These are phyloP conservation scores for Genyomyrus donnyi DNA, from an alignment of 2,113 vertebrate species.

Conservation along the genomic window DNA sequence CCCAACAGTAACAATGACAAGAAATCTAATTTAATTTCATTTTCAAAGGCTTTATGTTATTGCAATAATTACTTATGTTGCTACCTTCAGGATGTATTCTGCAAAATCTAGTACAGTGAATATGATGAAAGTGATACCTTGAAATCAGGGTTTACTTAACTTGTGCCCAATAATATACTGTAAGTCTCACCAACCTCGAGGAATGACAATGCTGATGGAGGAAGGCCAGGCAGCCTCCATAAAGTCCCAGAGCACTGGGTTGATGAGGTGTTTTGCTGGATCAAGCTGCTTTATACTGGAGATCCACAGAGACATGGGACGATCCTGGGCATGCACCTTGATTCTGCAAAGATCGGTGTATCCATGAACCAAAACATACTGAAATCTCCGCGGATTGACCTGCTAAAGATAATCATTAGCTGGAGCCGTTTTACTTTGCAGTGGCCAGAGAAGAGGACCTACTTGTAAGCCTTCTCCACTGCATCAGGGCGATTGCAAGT, in stretches of 20 bases:
- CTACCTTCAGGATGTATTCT: not conserved
- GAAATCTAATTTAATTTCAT: not conserved
- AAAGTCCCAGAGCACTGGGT: slow-evolving; percentile 76
- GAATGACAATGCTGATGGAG: slow-evolving; percentile 80
- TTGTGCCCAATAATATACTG: not conserved
- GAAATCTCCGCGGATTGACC: not conserved
- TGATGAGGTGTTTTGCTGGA: slow-evolving; percentile 70
- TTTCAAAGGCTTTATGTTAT: not conserved
- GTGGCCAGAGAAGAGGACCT: slow-evolving; percentile 31
- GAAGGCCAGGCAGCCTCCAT: slow-evolving; percentile 84
- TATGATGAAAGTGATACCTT: not conserved
- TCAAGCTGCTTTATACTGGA: slow-evolving; percentile 76
- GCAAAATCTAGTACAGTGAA: not conserved
- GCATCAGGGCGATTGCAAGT: slow-evolving; percentile 76
- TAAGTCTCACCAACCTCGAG: slow-evolving; percentile 60
- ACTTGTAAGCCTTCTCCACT: slow-evolving; percentile 78
- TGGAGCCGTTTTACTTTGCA: not conserved
- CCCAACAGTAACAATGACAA: not conserved
- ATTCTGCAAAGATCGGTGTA: slow-evolving; percentile 49
- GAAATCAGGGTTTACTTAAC: not conserved
- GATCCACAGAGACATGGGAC: slow-evolving; percentile 88
- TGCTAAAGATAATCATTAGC: too few species aligned
- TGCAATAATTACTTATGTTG: not conserved
- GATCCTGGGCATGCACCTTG: slow-evolving; percentile 77
- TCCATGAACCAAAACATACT: not conserved